Evolutionary conservation across 2,888 invertebrate genomes (phyloP), one percentile per base, ranked within the genome.

Genomic region (Lordiphosa fenestrarum): DNA sequence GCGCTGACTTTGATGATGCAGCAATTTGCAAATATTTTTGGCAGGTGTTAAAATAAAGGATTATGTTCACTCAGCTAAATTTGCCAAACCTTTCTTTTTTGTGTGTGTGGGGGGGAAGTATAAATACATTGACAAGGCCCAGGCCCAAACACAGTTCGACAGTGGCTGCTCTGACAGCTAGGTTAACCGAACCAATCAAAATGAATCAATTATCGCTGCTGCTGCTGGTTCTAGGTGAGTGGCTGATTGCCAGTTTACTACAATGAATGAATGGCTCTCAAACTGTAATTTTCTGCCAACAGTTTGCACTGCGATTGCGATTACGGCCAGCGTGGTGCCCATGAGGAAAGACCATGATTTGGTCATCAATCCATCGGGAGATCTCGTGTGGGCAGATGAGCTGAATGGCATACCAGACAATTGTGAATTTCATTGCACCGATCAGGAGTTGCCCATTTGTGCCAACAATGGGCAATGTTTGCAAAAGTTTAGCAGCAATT

Each of bases 381-480:
- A 76, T 3, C 21, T 60, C 4, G 66, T 73, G 19, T 69, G 56
- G 12, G 47, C 61, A 9, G 59, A 47, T 6, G 39, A 58, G 10
- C 21, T 64, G 30, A 63, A 58, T n/a, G 41, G 36, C 1, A 59
- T 74, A 40, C 73, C 68, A 3, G 53, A 60, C 6, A 84, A 72
- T 4, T 87, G 87, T 47, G 72, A 77, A 25, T 87, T 60, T 41
- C 63, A 62, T 12, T 87, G 85, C 47, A 62, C 72, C 2, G 49
- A 63, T 6, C 51, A 42, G 4, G 86, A 87, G 38, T 9, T 66
- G 0, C 49, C 66, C 2, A 64, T 78, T 0, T 87, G 87, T 30
- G 86, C 71, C 38, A 63, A 58, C 44, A 87, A 87, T 44, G 86
- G 87, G 9, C 85, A 78, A 39, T 87, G 87, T 51, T 54, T 73